Conservation (phyloP, 2,113 vertebrate genomes). For the Podocnemis expansa region DNA sequence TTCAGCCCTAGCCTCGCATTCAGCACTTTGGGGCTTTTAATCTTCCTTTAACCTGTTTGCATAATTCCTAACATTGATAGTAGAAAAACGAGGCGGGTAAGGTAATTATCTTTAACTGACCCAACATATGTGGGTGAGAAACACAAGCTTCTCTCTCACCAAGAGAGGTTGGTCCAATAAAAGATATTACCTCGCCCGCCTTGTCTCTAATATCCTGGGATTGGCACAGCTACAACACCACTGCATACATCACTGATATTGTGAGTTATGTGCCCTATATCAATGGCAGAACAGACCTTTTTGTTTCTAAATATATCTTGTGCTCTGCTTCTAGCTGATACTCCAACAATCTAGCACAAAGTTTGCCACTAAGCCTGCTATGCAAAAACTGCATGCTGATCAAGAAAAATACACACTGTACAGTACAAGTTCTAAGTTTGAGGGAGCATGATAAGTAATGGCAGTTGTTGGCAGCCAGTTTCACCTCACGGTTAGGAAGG, state of each 20-base stretch:
- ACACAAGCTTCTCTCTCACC: not conserved
- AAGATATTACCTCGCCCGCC: not conserved
- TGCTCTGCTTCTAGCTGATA: not conserved
- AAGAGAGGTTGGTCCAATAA: not conserved
- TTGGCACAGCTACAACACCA: not conserved
- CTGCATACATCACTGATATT: not conserved
- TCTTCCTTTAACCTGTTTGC: not conserved
- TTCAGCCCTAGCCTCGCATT: not conserved
- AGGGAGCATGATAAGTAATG: not conserved
- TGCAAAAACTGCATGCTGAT: not conserved
- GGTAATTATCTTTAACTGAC: not conserved
- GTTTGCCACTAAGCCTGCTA: not conserved
- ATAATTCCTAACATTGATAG: not conserved
- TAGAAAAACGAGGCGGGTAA: not conserved
- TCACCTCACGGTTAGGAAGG: not conserved
- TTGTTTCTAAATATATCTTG: not conserved
- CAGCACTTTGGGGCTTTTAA: not conserved
- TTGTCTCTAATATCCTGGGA: not conserved
- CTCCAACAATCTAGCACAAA: not conserved
- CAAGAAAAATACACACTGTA: conserved; percentile 6
- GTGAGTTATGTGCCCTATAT: not conserved
- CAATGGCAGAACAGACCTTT: not conserved
- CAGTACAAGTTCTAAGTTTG: not conserved
- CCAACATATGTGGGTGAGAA: not conserved
- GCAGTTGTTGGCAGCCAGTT: not conserved